Percentiles rank a stretch among this genome's conserved stretches.
These are phyloP conservation scores for Drosophila colorata DNA, from an alignment of 2,888 invertebrate genomes.

Conservation along the genomic window DNA sequence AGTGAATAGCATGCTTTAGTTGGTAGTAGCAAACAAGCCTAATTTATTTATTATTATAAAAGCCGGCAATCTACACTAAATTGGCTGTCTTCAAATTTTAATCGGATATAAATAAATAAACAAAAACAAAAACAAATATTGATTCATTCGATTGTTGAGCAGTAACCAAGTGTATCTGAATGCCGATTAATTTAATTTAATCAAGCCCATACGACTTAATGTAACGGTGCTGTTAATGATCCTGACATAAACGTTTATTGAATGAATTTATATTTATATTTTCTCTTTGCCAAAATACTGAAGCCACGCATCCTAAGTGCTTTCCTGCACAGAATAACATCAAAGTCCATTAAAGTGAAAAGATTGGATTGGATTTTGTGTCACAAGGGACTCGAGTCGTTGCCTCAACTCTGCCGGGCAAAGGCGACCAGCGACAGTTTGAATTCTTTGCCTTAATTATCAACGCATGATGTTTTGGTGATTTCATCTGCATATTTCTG, in stretches of 20 bases:
- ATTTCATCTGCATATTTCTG: slow-evolving; percentile 77
- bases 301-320: slow-evolving; percentile 43
- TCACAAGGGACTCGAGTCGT: slow-evolving; percentile 37
- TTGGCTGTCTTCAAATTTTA: no score
- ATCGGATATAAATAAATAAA: not conserved
- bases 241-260: slow-evolving; percentile 64
- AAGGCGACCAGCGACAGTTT: slow-evolving; percentile 72
- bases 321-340: slow-evolving; percentile 31
- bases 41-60: no score
- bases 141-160: slow-evolving; percentile 20
- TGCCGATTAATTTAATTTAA: slow-evolving; percentile 63
- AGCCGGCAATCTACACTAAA: no score
- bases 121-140: slow-evolving; percentile 2
- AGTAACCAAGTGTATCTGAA: slow-evolving; percentile 30
- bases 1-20: no score
- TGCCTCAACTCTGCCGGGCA: slow-evolving; percentile 19
- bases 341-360: slow-evolving; percentile 75
- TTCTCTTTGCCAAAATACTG: slow-evolving; percentile 11
- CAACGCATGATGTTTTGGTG: slow-evolving; percentile 78
- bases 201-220: slow-evolving; percentile 57
- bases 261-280: slow-evolving; percentile 59
- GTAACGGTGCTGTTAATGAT: slow-evolving; percentile 66
- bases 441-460: slow-evolving; percentile 77
- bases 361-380: slow-evolving; percentile 75
- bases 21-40: no score